phyloP scores from a whole-genome alignment of 1,140 invertebrate genomes.

The Heterodera schachtii region DNA sequence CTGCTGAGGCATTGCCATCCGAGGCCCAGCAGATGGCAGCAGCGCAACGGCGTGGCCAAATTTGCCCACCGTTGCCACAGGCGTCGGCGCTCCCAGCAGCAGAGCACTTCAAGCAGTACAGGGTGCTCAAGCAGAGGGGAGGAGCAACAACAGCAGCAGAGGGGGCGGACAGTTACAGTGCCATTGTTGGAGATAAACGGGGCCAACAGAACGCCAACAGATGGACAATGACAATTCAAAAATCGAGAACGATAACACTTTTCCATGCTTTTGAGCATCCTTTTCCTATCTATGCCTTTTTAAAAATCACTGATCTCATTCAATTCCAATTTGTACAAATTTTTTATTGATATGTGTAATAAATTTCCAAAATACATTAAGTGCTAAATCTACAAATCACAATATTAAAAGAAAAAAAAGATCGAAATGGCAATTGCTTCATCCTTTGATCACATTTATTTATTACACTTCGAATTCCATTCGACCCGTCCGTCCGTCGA shows the following conservation, averaged over 20 bases:
- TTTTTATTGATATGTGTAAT: too few relatives aligned
- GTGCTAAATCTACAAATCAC: too few relatives aligned
- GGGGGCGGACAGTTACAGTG: neutral
- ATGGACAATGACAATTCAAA: neutral
- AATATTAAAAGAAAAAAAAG: too few relatives aligned
- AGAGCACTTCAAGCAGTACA: neutral
- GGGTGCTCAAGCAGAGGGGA: neutral
- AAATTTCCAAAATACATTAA: too few relatives aligned
- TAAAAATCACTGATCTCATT: too few relatives aligned
- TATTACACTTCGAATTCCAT: too few relatives aligned
- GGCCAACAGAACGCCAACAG: neutral
- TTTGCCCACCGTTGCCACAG: neutral
- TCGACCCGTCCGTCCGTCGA: neutral
- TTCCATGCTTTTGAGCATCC: too few relatives aligned
- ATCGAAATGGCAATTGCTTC: neutral
- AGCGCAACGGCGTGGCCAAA: neutral
- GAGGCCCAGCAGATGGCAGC: neutral
- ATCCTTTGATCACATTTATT: too few relatives aligned
- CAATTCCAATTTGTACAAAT: too few relatives aligned
- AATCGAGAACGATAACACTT: too few relatives aligned
- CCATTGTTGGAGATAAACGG: neutral
- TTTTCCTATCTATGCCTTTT: too few relatives aligned
- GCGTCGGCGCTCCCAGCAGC: neutral
- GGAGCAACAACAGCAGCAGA: neutral
- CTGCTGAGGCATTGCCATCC: conserved; percentile 2